These are phyloP conservation scores for Catostomus latipinnis DNA, from an alignment of 2,797 vertebrate species.

Conservation along the genomic window DNA sequence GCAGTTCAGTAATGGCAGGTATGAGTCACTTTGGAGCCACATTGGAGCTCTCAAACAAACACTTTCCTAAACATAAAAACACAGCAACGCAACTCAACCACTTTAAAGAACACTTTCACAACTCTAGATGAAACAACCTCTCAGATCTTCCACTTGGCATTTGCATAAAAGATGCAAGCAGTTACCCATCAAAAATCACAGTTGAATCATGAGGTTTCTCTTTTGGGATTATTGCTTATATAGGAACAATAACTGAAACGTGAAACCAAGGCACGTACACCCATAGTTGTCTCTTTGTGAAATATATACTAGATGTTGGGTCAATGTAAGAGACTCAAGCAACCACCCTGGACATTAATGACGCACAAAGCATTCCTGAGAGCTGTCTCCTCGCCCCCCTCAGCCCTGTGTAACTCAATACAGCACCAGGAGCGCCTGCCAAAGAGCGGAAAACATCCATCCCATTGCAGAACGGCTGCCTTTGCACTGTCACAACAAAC, in stretches of 20 bases:
- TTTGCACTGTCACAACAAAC: slow-evolving; percentile 16
- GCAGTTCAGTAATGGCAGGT: slow-evolving; percentile 34
- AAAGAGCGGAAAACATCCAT: slow-evolving; percentile 22
- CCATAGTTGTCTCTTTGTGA: slow-evolving; percentile 41
- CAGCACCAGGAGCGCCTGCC: slow-evolving; percentile 44
- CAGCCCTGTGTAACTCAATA: slow-evolving; percentile 64
- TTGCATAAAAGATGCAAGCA: background rate
- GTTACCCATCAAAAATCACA: slow-evolving; percentile 11
- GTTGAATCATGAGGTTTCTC: slow-evolving; percentile 6
- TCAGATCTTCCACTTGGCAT: background rate
- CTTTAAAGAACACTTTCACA: slow-evolving; percentile 2
- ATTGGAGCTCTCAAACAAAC: slow-evolving; percentile 21
- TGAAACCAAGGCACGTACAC: slow-evolving; percentile 48
- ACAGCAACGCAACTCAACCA: background rate
- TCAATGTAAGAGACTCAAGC: slow-evolving; percentile 68
- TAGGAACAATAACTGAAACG: slow-evolving; percentile 64
- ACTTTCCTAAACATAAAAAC: slow-evolving; percentile 19
- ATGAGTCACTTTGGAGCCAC: slow-evolving; percentile 39
- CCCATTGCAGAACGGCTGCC: background rate
- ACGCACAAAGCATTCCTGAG: slow-evolving; percentile 72
- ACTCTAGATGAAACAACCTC: slow-evolving; percentile 1
- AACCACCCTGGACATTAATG: slow-evolving; percentile 65
- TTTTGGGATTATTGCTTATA: slow-evolving; percentile 1
- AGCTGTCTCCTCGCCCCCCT: slow-evolving; percentile 54
- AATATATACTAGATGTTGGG: slow-evolving; percentile 58